These are phyloP conservation scores for Triplophysa dalaica DNA, from an alignment of 2,113 vertebrate species.

Conservation along the genomic window DNA sequence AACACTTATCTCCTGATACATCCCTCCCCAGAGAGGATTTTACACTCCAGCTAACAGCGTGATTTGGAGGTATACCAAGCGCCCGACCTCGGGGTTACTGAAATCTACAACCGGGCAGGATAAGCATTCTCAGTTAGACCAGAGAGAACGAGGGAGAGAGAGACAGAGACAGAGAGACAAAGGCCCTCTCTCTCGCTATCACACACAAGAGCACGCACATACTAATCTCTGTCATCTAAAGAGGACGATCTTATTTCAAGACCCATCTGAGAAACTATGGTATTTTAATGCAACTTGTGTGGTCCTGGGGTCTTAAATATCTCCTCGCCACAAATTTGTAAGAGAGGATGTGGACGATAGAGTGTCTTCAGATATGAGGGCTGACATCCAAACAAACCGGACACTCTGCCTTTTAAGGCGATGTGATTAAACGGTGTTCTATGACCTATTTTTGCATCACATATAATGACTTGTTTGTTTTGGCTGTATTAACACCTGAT, in stretches of 20 bases:
- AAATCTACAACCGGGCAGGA: slow-evolving; percentile 64
- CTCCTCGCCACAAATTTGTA: slow-evolving; percentile 46
- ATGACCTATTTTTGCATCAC: slow-evolving; percentile 25
- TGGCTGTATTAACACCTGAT: too few species aligned
- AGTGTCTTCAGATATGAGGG: slow-evolving; percentile 41
- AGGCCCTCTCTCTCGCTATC: slow-evolving; percentile 28
- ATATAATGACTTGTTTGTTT: too few species aligned
- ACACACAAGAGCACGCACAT: slow-evolving; percentile 37
- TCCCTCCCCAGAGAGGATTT: slow-evolving; percentile 68
- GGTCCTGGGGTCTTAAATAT: slow-evolving; percentile 53
- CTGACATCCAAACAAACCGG: slow-evolving; percentile 43
- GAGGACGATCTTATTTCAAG: slow-evolving; percentile 59
- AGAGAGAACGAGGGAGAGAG: slow-evolving; percentile 27
- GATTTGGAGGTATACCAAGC: slow-evolving; percentile 77
- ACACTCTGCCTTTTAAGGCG: slow-evolving; percentile 26
- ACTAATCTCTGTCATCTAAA: slow-evolving; percentile 53
- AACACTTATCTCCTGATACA: slow-evolving; percentile 71
- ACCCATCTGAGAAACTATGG: slow-evolving; percentile 51
- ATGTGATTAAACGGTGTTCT: neutral
- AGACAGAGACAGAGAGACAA: slow-evolving; percentile 49
- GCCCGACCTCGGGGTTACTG: slow-evolving; percentile 73
- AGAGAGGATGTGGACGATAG: slow-evolving; percentile 47
- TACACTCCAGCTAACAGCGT: slow-evolving; percentile 67
- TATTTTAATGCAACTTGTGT: slow-evolving; percentile 55
- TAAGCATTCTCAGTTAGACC: slow-evolving; percentile 59